Evolutionary conservation across 2,888 invertebrate genomes (phyloP), one percentile per base, ranked within the genome.

Genomic region (Platerodrilus igneus): DNA sequence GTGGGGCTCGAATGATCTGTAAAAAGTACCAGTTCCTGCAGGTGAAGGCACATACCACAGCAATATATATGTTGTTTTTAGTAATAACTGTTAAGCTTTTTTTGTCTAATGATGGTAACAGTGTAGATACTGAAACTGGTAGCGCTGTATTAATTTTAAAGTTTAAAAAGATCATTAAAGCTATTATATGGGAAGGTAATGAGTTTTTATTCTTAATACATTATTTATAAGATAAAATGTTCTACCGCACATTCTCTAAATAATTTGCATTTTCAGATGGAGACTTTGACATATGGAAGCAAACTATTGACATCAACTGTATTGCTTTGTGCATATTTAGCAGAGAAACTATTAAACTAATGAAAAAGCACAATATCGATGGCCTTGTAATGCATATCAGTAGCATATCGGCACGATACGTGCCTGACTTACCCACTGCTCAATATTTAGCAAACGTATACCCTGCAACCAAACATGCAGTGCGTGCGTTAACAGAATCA

Each of bases 401-500:
- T 15, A 43, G 43, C 21, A 43, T 43, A 13, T 1, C 43, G 4
- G 43, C 15, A 11, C 43, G 38, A 22, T 43, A 43, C 19, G 35
- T 43, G 6, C 25, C 29, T 7, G 18, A 39, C 9, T 10, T 35
- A 14, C 31, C 35, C 15, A 16, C 21, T n/a, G 26, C 29, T n/a
- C 16, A 19, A 14, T 35, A 23, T 13, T 13, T 25, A 4, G 30
- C 32, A 8, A 43, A 43, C 29, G 6, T 43, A 9, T 43, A 43
- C 19, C 29, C 35, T 15, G 35, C 43, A 3, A 8, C 31, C 3
- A 43, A 43, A 23, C 38, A 38, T 25, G 38, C 43, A 5, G 43
- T 43, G 17, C 18, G 13, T 11, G 38, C 43, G 3, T 15, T 43
- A 4, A 20, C 35, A 3, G 16, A 35, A 9, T 18, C 21, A 4